phyloP scores from a whole-genome alignment of 2,888 invertebrate species.

The Calameuta pallipes region DNA sequence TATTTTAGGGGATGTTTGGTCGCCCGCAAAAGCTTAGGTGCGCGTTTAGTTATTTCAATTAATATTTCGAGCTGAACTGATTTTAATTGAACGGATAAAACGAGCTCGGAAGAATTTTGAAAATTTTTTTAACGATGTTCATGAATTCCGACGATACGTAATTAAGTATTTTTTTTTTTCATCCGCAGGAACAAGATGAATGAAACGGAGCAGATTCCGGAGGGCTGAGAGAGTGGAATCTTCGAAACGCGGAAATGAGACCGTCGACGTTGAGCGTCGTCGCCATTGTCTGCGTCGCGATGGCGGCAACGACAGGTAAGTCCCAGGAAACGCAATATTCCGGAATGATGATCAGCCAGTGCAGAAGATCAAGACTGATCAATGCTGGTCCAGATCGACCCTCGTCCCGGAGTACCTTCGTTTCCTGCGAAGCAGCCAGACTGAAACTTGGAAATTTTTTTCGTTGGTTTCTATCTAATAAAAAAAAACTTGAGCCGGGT shows the following conservation, averaged over 20 bases:
- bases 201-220: constrained; percentile 56
- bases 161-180: neutral
- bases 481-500: no score
- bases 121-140: neutral
- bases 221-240: constrained; percentile 48
- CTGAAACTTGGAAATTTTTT: no score
- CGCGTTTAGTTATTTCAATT: neutral
- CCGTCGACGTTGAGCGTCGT: constrained; percentile 57
- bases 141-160: neutral
- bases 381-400: neutral
- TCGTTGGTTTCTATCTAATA: no score
- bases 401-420: neutral
- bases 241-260: constrained; percentile 52
- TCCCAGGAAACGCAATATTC: neutral
- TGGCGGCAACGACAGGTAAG: constrained; percentile 51
- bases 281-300: constrained; percentile 56
- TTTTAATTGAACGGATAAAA: constrained; percentile 14
- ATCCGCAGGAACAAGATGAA: constrained; percentile 41
- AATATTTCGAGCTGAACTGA: neutral
- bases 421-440: neutral
- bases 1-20: no score
- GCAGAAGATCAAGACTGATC: neutral
- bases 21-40: no score
- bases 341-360: neutral
- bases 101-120: no score